phyloP scores from a whole-genome alignment of 2,113 vertebrate genomes.

The Mohoua ochrocephala region DNA sequence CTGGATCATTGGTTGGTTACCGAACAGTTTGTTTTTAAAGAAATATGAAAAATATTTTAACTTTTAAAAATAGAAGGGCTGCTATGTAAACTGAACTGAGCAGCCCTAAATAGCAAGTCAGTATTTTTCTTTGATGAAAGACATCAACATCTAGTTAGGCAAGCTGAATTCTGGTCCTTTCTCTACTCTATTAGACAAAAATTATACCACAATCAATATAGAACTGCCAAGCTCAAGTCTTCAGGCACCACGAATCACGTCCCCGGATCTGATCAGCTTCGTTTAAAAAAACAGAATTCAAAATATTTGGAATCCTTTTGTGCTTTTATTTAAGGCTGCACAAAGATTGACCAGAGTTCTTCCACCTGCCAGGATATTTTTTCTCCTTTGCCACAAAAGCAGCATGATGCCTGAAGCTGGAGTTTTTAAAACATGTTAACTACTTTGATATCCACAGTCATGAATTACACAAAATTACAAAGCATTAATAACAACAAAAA shows the following conservation, averaged over 20 bases:
- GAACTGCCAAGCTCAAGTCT: not conserved
- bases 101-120: not conserved
- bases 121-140: not conserved
- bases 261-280: not conserved
- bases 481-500: not conserved
- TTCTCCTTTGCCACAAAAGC: not conserved
- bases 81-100: not conserved
- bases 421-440: not conserved
- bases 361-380: not conserved
- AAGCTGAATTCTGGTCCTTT: not conserved
- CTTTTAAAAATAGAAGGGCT: constrained; percentile 25
- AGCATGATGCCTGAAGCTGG: not conserved
- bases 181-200: not conserved
- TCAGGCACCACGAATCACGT: not conserved
- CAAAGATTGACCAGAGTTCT: not conserved
- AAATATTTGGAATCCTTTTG: not conserved
- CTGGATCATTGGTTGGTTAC: not conserved
- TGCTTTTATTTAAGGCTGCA: not conserved
- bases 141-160: not conserved
- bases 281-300: not conserved
- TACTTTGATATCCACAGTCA: not conserved
- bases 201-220: not conserved
- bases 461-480: not conserved
- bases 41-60: constrained; percentile 11
- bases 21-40: not conserved